These are phyloP conservation scores for Euwallacea fornicatus DNA, from an alignment of 1,140 invertebrate genomes.

Conservation along the genomic window DNA sequence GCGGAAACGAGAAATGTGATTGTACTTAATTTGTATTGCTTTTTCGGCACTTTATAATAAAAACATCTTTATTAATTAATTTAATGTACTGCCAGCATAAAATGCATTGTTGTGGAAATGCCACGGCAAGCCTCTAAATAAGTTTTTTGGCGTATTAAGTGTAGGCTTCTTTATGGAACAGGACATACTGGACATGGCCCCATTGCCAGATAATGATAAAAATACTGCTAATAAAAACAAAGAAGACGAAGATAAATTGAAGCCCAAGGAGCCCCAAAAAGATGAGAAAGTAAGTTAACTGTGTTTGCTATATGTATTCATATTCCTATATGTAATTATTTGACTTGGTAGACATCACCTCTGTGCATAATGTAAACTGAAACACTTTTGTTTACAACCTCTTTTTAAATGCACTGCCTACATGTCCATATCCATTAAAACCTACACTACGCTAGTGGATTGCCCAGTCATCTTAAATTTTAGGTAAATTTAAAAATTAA, in stretches of 20 bases:
- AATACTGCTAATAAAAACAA: constrained; percentile 63
- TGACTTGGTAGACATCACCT: neutral
- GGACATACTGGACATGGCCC: constrained; percentile 62
- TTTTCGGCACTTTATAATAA: constrained; percentile 14
- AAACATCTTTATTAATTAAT: neutral
- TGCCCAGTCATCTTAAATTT: no score
- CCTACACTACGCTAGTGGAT: no score
- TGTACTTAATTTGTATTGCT: constrained; percentile 30
- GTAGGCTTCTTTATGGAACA: constrained; percentile 35
- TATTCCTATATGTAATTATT: neutral
- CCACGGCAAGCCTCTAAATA: constrained; percentile 20
- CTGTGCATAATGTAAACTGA: neutral
- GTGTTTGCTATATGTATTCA: no score
- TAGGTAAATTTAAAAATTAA: no score
- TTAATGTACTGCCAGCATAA: neutral
- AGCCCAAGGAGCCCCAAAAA: constrained; percentile 38
- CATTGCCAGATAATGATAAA: constrained; percentile 70
- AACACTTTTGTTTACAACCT: no score
- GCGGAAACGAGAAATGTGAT: constrained; percentile 47
- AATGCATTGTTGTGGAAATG: constrained; percentile 14
- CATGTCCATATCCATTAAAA: no score
- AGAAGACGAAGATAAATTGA: constrained; percentile 35
- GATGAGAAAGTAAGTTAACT: constrained; percentile 43
- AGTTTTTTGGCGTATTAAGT: constrained; percentile 17
- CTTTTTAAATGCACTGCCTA: no score